A percentile compares a stretch with the other conserved stretches of the same genome.
Conservation (phyloP, 37 sponge, comb jelly and placozoan species). For the Agelas oroides region DNA sequence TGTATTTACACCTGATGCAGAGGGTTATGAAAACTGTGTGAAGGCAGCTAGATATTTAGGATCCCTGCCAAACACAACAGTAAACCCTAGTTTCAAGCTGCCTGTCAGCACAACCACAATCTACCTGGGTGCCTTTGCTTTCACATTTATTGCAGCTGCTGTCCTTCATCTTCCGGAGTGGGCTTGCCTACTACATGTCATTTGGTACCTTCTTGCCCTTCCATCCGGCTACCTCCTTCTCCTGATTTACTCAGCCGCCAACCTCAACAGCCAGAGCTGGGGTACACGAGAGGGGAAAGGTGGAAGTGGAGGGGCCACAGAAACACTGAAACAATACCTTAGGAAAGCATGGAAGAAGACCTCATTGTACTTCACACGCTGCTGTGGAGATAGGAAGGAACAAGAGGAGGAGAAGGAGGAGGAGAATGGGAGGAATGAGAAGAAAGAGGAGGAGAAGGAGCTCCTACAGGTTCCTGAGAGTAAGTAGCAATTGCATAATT, state of each 20-base stretch:
- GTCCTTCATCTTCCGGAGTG: constrained; percentile 74
- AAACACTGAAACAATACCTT: neutral
- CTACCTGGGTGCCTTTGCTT: neutral
- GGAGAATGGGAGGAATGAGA: too few species aligned
- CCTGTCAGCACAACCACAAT: neutral
- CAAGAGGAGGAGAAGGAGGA: neutral
- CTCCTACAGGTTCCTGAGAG: too few species aligned
- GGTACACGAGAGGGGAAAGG: constrained; percentile 78
- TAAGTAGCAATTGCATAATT: too few species aligned
- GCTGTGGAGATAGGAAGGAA: neutral
- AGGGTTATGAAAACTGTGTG: neutral
- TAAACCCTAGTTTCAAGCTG: neutral
- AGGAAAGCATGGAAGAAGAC: neutral
- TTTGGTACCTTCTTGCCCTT: constrained; percentile 87
- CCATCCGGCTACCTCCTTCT: constrained; percentile 90
- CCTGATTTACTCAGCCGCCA: constrained; percentile 88
- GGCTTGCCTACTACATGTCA: constrained; percentile 58
- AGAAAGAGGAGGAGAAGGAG: neutral
- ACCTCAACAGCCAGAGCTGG: constrained; percentile 85
- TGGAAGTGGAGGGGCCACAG: too few species aligned
- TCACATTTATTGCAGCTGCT: constrained; percentile 53
- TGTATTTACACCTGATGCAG: neutral
- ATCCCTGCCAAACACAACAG: neutral
- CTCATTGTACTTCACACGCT: neutral
- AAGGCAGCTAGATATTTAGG: neutral